Conservation (phyloP, 2,113 vertebrate species). For the Bombycilla garrulus region DNA sequence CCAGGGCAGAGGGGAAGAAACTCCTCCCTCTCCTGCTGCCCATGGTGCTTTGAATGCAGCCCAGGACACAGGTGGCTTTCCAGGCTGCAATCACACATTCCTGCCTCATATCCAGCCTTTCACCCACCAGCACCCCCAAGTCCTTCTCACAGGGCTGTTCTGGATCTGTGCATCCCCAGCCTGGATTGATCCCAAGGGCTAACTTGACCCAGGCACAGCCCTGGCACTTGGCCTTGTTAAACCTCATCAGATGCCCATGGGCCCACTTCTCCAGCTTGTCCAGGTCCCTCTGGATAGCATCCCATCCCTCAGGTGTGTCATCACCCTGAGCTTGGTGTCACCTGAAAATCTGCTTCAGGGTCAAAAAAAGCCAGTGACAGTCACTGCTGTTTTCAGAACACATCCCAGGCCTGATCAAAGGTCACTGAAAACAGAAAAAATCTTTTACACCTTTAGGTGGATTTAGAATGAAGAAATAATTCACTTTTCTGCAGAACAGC, state of each 20-base stretch:
- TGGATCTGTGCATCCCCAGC: background rate
- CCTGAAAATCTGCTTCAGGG: background rate
- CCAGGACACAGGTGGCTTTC: background rate
- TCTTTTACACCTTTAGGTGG: background rate
- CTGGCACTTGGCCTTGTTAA: background rate
- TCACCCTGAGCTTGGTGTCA: background rate
- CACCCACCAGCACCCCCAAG: background rate
- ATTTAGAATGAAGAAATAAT: background rate
- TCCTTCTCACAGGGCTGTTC: background rate
- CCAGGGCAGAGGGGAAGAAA: background rate
- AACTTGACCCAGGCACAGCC: background rate
- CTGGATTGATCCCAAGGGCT: background rate
- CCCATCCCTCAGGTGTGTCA: background rate
- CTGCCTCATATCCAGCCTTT: background rate
- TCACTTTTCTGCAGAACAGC: background rate
- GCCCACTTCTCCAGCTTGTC: background rate
- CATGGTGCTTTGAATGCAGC: background rate
- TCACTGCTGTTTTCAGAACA: background rate
- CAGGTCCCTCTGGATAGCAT: background rate
- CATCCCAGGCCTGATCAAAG: background rate
- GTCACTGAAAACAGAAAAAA: background rate
- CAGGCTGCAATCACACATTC: background rate
- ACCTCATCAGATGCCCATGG: background rate
- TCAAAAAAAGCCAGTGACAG: background rate
- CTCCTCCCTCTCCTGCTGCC: background rate